phyloP scores from a whole-genome alignment of 2,113 vertebrate genomes.

The Seriola dumerili region DNA sequence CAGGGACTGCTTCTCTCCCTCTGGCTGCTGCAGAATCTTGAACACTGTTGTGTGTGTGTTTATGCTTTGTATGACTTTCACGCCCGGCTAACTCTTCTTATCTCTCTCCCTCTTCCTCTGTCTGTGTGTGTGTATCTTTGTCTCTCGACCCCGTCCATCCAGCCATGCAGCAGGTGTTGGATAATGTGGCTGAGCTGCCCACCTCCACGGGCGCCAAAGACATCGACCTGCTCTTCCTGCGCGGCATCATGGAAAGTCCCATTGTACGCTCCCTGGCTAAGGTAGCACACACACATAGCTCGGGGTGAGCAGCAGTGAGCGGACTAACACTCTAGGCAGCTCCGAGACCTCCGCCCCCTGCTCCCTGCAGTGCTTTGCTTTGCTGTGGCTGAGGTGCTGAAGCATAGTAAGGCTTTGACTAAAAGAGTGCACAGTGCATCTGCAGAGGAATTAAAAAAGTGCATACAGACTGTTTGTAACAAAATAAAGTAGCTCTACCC shows the following conservation, averaged over 20 bases:
- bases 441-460: conserved; percentile 1
- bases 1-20: not conserved
- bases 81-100: conserved; percentile 33
- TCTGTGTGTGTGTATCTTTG: conserved; percentile 18
- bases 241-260: conserved; percentile 98
- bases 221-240: conserved; percentile 98
- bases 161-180: conserved; percentile 97
- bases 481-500: conserved; percentile 2
- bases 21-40: not conserved
- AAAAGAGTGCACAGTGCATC: conserved; percentile 11
- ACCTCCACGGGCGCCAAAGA: conserved; percentile 93
- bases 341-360: not conserved
- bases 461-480: not conserved
- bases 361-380: conserved; percentile 37
- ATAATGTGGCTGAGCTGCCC: conserved; percentile 91
- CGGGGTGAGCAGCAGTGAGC: conserved; percentile 36
- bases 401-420: conserved; percentile 48
- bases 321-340: conserved; percentile 22
- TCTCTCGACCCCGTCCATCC: conserved; percentile 51
- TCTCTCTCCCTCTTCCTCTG: conserved; percentile 4
- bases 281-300: conserved; percentile 83
- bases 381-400: conserved; percentile 39
- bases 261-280: conserved; percentile 92
- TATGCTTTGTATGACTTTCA: conserved; percentile 54
- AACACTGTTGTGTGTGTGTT: conserved; percentile 24